Evolutionary conservation across 2,113 vertebrate species (phyloP).

Genomic region (Lanius collurio): DNA sequence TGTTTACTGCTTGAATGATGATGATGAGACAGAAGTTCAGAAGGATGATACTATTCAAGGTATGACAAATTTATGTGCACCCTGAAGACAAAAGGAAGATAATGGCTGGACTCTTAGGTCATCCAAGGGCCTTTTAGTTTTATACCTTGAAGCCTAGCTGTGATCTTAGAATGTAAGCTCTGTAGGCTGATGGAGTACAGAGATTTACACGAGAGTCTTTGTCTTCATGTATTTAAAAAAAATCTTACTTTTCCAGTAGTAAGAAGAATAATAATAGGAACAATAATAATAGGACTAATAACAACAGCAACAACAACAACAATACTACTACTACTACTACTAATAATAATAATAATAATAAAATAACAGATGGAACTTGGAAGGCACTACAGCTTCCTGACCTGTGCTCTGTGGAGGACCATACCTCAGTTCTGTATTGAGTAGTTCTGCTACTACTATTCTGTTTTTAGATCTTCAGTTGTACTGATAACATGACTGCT

Average conservation of each 20-base stretch:
- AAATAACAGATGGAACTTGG: neutral
- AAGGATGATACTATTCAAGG: conserved; percentile 92
- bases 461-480: neutral
- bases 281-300: neutral
- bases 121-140: neutral
- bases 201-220: neutral
- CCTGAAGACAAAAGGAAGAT: neutral
- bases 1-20: conserved; percentile 91
- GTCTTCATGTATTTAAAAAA: neutral
- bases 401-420: neutral
- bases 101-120: neutral
- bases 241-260: neutral
- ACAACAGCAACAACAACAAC: neutral
- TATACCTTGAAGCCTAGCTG: neutral
- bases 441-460: neutral
- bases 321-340: neutral
- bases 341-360: too few relatives aligned
- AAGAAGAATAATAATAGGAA: neutral
- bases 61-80: conserved; percentile 25
- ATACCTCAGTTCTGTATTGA: neutral
- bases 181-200: neutral
- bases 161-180: neutral
- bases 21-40: conserved; percentile 92
- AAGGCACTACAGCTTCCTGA: neutral
- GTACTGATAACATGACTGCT: neutral